Evolutionary conservation across 2,797 vertebrate species (phyloP).

Genomic region (Choloepus didactylus): DNA sequence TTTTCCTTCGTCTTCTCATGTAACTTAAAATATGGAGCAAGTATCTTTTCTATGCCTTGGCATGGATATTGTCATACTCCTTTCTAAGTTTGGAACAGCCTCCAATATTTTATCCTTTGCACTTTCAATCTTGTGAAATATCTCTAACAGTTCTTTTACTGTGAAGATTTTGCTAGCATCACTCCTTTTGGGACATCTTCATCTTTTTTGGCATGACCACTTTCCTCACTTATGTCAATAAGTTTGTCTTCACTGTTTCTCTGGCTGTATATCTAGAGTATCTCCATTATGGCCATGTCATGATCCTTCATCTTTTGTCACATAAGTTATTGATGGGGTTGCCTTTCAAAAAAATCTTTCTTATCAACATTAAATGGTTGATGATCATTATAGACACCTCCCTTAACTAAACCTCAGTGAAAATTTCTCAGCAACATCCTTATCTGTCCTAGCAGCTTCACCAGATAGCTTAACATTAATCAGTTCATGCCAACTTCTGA

Average conservation of each 20-base stretch:
- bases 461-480: constrained; percentile 40
- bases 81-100: constrained; percentile 46
- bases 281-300: constrained; percentile 30
- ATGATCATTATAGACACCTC: constrained; percentile 11
- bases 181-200: not conserved
- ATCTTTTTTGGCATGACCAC: constrained; percentile 39
- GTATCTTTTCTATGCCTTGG: no score
- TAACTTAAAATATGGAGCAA: constrained; percentile 46
- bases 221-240: constrained; percentile 54
- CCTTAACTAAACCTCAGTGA: constrained; percentile 48
- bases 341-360: constrained; percentile 24
- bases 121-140: constrained; percentile 65
- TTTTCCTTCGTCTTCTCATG: constrained; percentile 40
- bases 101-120: constrained; percentile 42
- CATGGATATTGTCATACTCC: constrained; percentile 44
- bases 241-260: constrained; percentile 50
- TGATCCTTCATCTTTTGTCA: constrained; percentile 53
- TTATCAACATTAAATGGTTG: constrained; percentile 27
- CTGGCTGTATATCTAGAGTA: constrained; percentile 27
- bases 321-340: constrained; percentile 53
- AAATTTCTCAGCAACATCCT: constrained; percentile 5
- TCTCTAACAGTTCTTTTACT: not conserved
- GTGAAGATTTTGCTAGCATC: not conserved
- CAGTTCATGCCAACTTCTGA: constrained; percentile 40
- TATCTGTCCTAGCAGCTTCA: constrained; percentile 44